Base-by-base conservation (phyloP, 2,113 vertebrate genomes). In the Abramis brama region DNA sequence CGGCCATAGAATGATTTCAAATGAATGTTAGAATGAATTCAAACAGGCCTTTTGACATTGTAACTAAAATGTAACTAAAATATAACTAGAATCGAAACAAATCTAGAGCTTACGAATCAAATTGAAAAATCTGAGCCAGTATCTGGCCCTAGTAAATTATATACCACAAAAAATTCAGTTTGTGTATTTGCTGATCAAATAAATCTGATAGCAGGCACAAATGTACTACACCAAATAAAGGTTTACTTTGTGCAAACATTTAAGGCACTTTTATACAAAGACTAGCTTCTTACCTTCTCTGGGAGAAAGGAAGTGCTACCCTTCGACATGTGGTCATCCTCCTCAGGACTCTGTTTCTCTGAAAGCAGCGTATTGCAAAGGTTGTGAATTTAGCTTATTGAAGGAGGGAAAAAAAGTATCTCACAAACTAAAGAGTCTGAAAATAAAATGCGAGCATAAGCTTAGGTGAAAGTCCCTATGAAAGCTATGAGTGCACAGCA, bases 331-430 rank as follows among this genome's bases (percentile, higher is more conserved):
- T 92, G 93, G 11, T 95, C 95, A 17, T 94, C 93, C 7, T 94
- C 94, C 23, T 94, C 94, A 0, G 91, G 90, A 82, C 94, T 94
- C 84, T 93, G 93, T 92, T 88, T 91, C 36, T 89, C 93, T 93
- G 86, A 86, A 87, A 89, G 47, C 5, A 74, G n/a, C 15, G 79
- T 23, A 7, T 55, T 43, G 77, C 19, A 74, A 52, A 17, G 39
- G 91, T 93, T 36, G 88, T 33, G 90, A 2, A n/a, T 21, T 25
- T 13, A 62, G 17, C 50, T 55, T 52, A 21, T 30, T 30, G 0
- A 50, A 25, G 6, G n/a, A 39, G 68, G 36, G 0, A 12, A 23
- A 43, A 71, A 9, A 71, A 11, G 15, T 17, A 71, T 71, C 1
- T 8, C 23, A 30, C 25, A 52, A 21, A 15, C 23, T 75, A 27